phyloP scores from a whole-genome alignment of 2,797 vertebrate species.

The Hydrocynus forskahlii region DNA sequence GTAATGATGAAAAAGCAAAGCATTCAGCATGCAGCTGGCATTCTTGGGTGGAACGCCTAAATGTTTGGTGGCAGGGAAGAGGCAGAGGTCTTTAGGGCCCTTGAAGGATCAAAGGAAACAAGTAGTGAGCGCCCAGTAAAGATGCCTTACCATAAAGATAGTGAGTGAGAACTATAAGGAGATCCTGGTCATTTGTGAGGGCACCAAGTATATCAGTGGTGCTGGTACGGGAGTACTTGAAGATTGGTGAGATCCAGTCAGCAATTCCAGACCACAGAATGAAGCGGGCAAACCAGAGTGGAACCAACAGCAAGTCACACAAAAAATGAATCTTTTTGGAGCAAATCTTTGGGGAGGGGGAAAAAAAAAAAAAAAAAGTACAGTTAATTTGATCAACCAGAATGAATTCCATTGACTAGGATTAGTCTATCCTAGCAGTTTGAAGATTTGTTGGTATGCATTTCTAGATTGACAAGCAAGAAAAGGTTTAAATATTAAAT shows the following conservation, averaged over 20 bases:
- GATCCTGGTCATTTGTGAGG: conserved; percentile 27
- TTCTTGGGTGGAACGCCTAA: conserved; percentile 32
- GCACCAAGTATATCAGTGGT: conserved; percentile 13
- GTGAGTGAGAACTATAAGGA: conserved; percentile 15
- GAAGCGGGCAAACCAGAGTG: conserved; percentile 28
- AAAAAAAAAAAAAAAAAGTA: no score
- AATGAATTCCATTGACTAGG: no score
- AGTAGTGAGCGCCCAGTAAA: no score
- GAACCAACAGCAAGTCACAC: conserved; percentile 25
- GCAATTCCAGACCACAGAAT: conserved; percentile 25
- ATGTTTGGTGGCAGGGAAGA: no score
- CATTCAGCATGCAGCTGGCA: conserved; percentile 27
- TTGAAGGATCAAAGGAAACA: no score
- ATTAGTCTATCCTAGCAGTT: no score
- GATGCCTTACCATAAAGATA: not conserved
- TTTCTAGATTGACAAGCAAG: no score
- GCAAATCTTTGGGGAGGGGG: conserved; percentile 11
- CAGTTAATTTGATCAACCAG: rapidly evolving
- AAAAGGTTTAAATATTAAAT: no score
- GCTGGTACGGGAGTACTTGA: conserved; percentile 19
- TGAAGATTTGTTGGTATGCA: no score
- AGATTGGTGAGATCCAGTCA: conserved; percentile 41
- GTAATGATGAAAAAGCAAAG: conserved; percentile 33
- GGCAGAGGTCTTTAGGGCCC: no score
- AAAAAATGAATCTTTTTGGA: conserved; percentile 36